phyloP scores from a whole-genome alignment of 2,797 vertebrate genomes.

The Pipistrellus nathusii region DNA sequence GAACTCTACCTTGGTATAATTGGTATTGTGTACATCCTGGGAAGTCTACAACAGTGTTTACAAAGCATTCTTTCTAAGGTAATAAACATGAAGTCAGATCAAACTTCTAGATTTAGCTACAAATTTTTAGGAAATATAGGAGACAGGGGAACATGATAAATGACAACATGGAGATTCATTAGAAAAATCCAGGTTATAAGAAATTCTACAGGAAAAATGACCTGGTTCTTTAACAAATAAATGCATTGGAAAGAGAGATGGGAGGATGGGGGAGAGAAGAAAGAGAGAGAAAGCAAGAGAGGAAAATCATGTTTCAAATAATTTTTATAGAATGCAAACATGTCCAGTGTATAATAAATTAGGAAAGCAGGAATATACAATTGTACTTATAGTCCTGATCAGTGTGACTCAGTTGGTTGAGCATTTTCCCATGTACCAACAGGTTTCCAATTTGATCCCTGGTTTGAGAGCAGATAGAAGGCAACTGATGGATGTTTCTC shows the following conservation, averaged over 20 bases:
- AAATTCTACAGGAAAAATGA: neutral
- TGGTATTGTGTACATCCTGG: rapidly evolving
- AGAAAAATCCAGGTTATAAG: neutral
- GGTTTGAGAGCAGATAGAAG: neutral
- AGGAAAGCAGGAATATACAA: neutral
- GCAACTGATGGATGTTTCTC: neutral
- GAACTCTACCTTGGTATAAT: neutral
- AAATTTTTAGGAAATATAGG: neutral
- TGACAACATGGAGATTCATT: neutral
- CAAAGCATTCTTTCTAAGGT: neutral
- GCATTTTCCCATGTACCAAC: neutral
- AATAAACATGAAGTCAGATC: neutral
- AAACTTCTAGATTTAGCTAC: neutral
- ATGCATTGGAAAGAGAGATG: neutral
- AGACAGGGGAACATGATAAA: neutral
- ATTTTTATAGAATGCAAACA: conserved; percentile 9
- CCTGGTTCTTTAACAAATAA: neutral
- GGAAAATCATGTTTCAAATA: neutral
- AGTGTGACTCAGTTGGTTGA: neutral
- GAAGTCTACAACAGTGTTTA: rapidly evolving
- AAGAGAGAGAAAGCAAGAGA: neutral
- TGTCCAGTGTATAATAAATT: neutral
- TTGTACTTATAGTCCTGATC: neutral
- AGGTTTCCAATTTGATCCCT: neutral
- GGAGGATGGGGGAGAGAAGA: neutral